Conservation (phyloP, 2,113 vertebrate species). For the Passer domesticus region DNA sequence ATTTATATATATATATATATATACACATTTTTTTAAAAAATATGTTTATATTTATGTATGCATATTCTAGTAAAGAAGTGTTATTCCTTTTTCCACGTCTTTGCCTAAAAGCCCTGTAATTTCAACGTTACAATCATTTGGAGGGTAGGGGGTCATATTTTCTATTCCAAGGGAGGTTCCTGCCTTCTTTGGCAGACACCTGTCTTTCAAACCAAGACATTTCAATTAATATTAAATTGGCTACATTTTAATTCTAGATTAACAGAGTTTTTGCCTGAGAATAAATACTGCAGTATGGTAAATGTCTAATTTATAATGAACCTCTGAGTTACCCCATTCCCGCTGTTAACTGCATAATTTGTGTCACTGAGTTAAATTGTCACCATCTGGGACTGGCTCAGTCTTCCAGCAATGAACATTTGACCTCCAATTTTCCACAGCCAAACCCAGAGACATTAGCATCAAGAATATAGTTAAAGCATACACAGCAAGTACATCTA, state of each 20-base stretch:
- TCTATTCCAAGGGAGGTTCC: background rate
- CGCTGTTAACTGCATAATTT: background rate
- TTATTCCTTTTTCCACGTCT: background rate
- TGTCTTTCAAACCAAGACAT: background rate
- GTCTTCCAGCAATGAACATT: background rate
- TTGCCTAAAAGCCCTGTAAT: background rate
- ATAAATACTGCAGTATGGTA: slow-evolving; percentile 14
- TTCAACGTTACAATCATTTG: background rate
- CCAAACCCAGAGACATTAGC: background rate
- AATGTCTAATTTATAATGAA: slow-evolving; percentile 15
- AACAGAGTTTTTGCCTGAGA: background rate
- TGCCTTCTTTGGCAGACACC: background rate
- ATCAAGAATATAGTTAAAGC: background rate
- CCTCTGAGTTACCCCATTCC: background rate
- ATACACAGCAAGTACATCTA: background rate
- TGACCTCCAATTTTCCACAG: slow-evolving; percentile 12
- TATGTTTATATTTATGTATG: too few relatives aligned
- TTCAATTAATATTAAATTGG: background rate
- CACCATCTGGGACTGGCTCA: slow-evolving; percentile 1
- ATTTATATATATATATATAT: too few relatives aligned
- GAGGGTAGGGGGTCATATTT: background rate
- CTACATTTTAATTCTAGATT: background rate
- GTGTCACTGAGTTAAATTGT: background rate
- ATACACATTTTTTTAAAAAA: too few relatives aligned
- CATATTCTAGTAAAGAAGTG: background rate